Base-by-base conservation (phyloP, 2,888 invertebrate genomes). In the Microchrysa polita region DNA sequence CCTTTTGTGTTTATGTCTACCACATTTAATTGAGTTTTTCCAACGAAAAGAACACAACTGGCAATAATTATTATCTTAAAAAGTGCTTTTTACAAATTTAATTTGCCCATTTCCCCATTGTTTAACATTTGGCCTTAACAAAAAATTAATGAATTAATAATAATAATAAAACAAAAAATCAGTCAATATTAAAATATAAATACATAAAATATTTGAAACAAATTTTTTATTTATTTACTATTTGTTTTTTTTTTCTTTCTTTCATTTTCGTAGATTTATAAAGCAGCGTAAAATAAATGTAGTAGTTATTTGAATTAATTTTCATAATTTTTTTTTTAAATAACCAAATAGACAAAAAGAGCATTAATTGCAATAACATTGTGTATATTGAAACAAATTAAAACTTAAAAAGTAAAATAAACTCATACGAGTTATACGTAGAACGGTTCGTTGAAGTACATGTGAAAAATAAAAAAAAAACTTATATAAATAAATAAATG, bases 281-380 rank as follows among this genome's bases (percentile, higher is more conserved):
- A 67, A 27, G 53, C 65, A 52, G 55, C 53, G 55, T 73, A 44
- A 67, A 60, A n/a, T n/a, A n/a, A n/a, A n/a, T n/a, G n/a, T n/a
- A n/a, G 53, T 57, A 34, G 18, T 55, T 18, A 20, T 55, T 55
- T 55, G 10, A 48, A 48, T 5, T 4, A 48, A 48, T 48, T 48
- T 48, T 7, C 4, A 48, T 12, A 48, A 48, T 7, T 48, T n/a
- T n/a, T n/a, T n/a, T n/a, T n/a, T n/a, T 48, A n/a, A 48, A 4
- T 7, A 48, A 48, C 16, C 16, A 48, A 48, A 48, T 48, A n/a
- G 12, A 48, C 4, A 48, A 48, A n/a, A n/a, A n/a, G n/a, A n/a
- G n/a, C n/a, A n/a, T n/a, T 48, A 48, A 48, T n/a, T 48, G 12
- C n/a, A 34, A 34, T 48, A 12, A n/a, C 48, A 48, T 42, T n/a